Evolutionary conservation across 2,113 vertebrate species (phyloP).

Genomic region (Cynopterus brachyotis): DNA sequence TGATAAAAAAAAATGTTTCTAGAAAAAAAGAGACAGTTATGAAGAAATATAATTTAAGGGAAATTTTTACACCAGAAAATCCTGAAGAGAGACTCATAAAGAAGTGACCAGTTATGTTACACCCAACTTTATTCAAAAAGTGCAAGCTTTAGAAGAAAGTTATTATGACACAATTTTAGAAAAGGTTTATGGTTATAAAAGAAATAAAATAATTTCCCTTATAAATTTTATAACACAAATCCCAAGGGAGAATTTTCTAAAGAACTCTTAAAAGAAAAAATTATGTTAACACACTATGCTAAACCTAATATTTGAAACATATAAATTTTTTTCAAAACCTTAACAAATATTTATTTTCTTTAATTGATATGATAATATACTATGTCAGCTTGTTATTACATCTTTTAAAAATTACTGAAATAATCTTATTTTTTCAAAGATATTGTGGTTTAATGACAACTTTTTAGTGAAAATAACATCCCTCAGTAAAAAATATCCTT

Average conservation of each 20-base stretch:
- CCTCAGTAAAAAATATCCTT: not conserved
- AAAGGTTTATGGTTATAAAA: not conserved
- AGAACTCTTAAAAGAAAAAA: constrained; percentile 5
- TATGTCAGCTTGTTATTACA: not conserved
- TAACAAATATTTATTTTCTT: not conserved
- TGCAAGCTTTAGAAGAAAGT: not conserved
- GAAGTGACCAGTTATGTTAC: not conserved
- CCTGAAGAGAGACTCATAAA: not conserved
- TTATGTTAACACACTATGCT: not conserved
- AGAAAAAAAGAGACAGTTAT: not conserved
- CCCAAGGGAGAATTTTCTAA: constrained; percentile 20
- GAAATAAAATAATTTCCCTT: constrained; percentile 14
- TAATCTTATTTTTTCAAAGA: not conserved
- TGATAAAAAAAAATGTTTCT: not conserved
- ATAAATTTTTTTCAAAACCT: not conserved
- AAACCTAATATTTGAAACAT: not conserved
- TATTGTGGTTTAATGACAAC: not conserved
- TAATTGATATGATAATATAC: not conserved
- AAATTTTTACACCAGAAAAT: not conserved
- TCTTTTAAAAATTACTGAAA: constrained; percentile 13
- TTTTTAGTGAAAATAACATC: constrained; percentile 12
- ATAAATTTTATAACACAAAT: not conserved
- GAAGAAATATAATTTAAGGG: not conserved
- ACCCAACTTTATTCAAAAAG: not conserved
- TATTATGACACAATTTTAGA: not conserved